A percentile compares a stretch with the other conserved stretches of the same genome.
phyloP scores from a whole-genome alignment of 2,888 invertebrate genomes.

The Allophyes oxyacanthae region DNA sequence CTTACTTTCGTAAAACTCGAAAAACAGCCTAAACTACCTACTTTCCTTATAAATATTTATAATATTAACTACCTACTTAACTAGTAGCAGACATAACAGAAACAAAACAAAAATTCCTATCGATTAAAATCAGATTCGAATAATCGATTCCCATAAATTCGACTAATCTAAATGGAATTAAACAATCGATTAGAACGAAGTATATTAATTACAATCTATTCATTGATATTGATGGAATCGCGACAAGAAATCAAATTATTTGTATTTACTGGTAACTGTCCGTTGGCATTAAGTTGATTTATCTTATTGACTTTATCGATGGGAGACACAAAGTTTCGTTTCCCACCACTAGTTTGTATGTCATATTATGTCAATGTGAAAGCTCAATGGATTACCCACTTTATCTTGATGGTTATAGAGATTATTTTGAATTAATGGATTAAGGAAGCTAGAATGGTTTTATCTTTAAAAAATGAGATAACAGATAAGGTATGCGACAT shows the following conservation, averaged over 20 bases:
- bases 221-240: slow-evolving; percentile 69
- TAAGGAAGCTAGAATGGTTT: slow-evolving; percentile 67
- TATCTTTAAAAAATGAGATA: slow-evolving; percentile 83
- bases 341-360: slow-evolving; percentile 59
- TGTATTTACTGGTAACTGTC: slow-evolving; percentile 71
- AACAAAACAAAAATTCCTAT: slow-evolving; percentile 40
- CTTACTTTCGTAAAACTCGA: slow-evolving; percentile 14
- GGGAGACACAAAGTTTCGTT: slow-evolving; percentile 67
- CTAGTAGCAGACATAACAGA: slow-evolving; percentile 10
- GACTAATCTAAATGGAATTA: slow-evolving; percentile 46
- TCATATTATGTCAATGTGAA: slow-evolving; percentile 58
- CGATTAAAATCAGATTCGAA: slow-evolving; percentile 52
- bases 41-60: slow-evolving; percentile 42
- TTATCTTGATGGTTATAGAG: slow-evolving; percentile 60
- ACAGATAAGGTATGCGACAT: slow-evolving; percentile 72
- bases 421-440: slow-evolving; percentile 59
- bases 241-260: slow-evolving; percentile 71
- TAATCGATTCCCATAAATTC: slow-evolving; percentile 50
- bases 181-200: slow-evolving; percentile 63
- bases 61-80: slow-evolving; percentile 15
- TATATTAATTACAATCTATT: slow-evolving; percentile 66
- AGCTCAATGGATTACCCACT: slow-evolving; percentile 57
- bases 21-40: slow-evolving; percentile 4
- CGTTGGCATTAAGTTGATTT: slow-evolving; percentile 75
- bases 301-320: slow-evolving; percentile 82